phyloP scores from a whole-genome alignment of 2,113 vertebrate genomes.

The Thymallus thymallus region DNA sequence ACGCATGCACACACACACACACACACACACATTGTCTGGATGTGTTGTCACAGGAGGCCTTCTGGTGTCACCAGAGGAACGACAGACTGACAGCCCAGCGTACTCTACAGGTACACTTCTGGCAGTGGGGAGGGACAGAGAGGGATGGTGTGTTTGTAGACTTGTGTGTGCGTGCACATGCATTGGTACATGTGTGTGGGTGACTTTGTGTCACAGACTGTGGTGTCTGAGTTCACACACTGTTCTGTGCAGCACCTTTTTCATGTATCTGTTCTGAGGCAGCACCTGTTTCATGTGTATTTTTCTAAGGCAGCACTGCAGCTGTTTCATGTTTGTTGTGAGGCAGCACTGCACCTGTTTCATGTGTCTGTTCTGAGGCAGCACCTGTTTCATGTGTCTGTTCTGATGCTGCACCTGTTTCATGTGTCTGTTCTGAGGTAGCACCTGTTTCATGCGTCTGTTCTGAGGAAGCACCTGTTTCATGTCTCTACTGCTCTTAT shows the following conservation, averaged over 20 bases:
- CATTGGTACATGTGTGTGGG: neutral
- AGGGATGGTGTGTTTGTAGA: neutral
- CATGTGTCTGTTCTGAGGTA: constrained; percentile 31
- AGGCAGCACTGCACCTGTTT: constrained; percentile 52
- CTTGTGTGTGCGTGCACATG: neutral
- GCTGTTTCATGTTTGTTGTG: constrained; percentile 64
- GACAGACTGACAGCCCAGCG: constrained; percentile 8
- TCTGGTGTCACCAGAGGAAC: constrained; percentile 21
- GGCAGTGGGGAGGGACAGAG: neutral
- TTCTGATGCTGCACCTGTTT: constrained; percentile 32
- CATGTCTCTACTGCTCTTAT: constrained; percentile 12
- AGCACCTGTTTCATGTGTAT: neutral
- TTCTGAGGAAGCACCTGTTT: constrained; percentile 56
- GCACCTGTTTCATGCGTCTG: constrained; percentile 51
- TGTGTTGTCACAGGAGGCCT: constrained; percentile 23
- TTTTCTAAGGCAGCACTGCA: constrained; percentile 39
- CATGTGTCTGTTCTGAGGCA: constrained; percentile 50
- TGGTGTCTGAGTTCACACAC: constrained; percentile 31
- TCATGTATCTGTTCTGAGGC: constrained; percentile 52
- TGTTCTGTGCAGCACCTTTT: constrained; percentile 62
- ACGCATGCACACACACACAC: neutral
- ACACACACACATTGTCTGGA: constrained; percentile 10
- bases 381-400: neutral
- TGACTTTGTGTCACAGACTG: constrained; percentile 1
- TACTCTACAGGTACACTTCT: constrained; percentile 2